These are phyloP conservation scores for Pseudorectes ferrugineus DNA, from an alignment of 2,113 vertebrate genomes.

Conservation along the genomic window DNA sequence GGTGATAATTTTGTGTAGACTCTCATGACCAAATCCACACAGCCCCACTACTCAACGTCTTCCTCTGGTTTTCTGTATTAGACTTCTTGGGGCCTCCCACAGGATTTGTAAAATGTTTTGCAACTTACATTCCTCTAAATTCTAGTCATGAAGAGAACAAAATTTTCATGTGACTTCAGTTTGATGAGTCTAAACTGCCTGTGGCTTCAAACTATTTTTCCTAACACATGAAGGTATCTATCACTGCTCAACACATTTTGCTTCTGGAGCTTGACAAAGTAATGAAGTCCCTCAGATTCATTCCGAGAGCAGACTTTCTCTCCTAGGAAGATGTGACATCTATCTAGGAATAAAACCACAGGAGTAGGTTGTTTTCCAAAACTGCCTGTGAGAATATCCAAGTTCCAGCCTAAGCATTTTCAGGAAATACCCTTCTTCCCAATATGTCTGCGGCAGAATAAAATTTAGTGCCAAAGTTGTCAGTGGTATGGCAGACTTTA, in stretches of 20 bases:
- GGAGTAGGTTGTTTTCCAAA: neutral
- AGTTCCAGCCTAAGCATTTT: neutral
- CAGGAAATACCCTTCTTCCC: neutral
- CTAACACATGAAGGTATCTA: neutral
- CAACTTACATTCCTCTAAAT: neutral
- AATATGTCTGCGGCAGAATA: neutral
- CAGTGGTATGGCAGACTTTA: neutral
- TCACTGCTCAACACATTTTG: neutral
- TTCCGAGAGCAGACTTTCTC: neutral
- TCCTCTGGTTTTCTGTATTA: neutral
- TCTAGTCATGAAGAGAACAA: neutral
- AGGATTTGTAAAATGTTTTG: neutral
- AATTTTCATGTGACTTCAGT: neutral
- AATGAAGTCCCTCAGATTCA: neutral
- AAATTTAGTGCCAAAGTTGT: neutral
- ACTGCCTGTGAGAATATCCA: neutral
- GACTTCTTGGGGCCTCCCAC: neutral
- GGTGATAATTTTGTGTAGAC: neutral
- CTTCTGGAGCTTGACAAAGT: neutral
- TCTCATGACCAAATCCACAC: neutral
- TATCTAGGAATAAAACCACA: constrained; percentile 53
- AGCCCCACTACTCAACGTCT: neutral
- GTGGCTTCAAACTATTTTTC: neutral
- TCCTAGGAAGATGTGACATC: neutral
- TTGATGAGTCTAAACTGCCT: neutral